Evolutionary conservation across 2,888 invertebrate genomes (phyloP).

Genomic region (Drosophila subquinaria): DNA sequence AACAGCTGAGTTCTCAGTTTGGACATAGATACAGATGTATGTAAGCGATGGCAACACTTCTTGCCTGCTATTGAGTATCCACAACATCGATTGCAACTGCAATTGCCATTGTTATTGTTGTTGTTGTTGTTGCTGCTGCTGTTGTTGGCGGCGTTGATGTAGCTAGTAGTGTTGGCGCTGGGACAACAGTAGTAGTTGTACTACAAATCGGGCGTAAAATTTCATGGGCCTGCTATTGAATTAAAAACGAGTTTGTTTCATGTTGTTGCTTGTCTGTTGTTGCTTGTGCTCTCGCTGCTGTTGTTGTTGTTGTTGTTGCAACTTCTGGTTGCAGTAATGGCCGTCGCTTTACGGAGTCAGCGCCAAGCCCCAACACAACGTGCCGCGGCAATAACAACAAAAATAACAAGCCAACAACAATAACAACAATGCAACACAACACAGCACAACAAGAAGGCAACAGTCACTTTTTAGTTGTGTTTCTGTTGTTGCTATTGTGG

Average conservation of each 20-base stretch:
- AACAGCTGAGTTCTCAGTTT: slow-evolving; percentile 44
- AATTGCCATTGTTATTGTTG: slow-evolving; percentile 14
- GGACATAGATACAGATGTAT: not conserved
- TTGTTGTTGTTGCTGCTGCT: slow-evolving; percentile 24
- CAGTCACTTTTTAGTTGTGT: slow-evolving; percentile 67
- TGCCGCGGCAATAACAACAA: slow-evolving; percentile 54
- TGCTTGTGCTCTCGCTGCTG: slow-evolving; percentile 27
- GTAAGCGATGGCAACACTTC: slow-evolving; percentile 32
- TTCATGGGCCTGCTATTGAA: slow-evolving; percentile 83
- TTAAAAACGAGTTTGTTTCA: slow-evolving; percentile 75
- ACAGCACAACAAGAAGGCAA: slow-evolving; percentile 30
- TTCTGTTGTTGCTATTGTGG: slow-evolving; percentile 49
- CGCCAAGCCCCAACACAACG: slow-evolving; percentile 63
- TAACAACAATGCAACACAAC: slow-evolving; percentile 36
- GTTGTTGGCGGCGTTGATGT: slow-evolving; percentile 27
- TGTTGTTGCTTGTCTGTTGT: slow-evolving; percentile 44
- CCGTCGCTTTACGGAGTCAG: slow-evolving; percentile 50
- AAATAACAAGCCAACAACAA: slow-evolving; percentile 42
- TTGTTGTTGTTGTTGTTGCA: slow-evolving; percentile 44
- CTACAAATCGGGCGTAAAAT: slow-evolving; percentile 83
- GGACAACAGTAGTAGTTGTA: slow-evolving; percentile 80
- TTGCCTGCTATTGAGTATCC: slow-evolving; percentile 18
- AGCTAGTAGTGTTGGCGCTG: slow-evolving; percentile 45
- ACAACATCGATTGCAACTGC: slow-evolving; percentile 23
- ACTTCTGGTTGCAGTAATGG: slow-evolving; percentile 75